Evolutionary conservation across 2,113 vertebrate species (phyloP).

Genomic region (Channa argus): DNA sequence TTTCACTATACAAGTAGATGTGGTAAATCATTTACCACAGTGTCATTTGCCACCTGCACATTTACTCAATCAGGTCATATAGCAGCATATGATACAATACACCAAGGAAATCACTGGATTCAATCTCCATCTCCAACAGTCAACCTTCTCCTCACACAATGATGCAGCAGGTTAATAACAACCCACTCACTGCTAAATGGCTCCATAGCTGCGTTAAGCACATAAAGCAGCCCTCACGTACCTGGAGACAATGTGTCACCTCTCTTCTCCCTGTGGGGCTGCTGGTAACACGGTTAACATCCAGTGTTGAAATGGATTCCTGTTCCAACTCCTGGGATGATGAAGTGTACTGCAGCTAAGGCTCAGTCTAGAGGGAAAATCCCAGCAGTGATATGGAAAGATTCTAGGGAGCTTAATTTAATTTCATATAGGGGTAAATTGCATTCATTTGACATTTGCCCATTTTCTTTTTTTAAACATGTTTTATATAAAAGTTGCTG

Average conservation of each 20-base stretch:
- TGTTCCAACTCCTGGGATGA: conserved; percentile 48
- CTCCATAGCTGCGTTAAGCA: conserved; percentile 4
- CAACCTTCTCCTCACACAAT: conserved; percentile 10
- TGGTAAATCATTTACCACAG: too few species aligned
- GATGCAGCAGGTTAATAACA: conserved; percentile 45
- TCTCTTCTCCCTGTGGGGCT: conserved; percentile 18
- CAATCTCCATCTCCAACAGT: neutral
- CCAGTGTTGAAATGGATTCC: conserved; percentile 42
- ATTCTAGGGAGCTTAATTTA: conserved; percentile 34
- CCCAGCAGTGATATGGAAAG: neutral
- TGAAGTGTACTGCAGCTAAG: conserved; percentile 28
- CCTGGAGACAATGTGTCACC: conserved; percentile 22
- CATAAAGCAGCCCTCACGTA: conserved; percentile 10
- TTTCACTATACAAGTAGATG: neutral
- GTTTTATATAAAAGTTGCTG: too few species aligned
- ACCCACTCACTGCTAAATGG: conserved; percentile 28
- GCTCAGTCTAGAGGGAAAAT: conserved; percentile 32
- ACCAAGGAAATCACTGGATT: conserved; percentile 17
- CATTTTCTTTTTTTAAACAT: neutral
- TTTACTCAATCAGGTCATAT: conserved; percentile 28
- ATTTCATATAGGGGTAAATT: conserved; percentile 34
- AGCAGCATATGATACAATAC: conserved; percentile 9
- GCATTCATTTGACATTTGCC: conserved; percentile 30
- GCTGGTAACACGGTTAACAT: conserved; percentile 53
- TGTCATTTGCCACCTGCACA: neutral